Evolutionary conservation across 2,113 vertebrate species (phyloP), one percentile per base, ranked within the genome.

Genomic region (Silurus meridionalis): DNA sequence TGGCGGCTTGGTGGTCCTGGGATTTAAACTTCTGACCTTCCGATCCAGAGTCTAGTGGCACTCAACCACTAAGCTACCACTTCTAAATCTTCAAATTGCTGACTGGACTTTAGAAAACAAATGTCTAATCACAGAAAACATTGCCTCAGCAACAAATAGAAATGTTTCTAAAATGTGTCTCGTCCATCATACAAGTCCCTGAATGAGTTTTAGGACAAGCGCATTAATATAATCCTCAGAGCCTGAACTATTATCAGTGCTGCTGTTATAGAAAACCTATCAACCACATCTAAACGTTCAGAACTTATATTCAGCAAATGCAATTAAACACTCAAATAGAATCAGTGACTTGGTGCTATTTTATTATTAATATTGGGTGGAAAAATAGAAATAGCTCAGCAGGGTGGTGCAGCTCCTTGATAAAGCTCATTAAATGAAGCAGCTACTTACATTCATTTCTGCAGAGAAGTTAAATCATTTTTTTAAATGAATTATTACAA

Each of bases 371-470:
- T 61, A 46, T 61, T 61, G n/a, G 55, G 55, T 37, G 23, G 23
- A 78, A n/a, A 53, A 57, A 74, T 37, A 50, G 17, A 63, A 61
- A 23, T 6, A 81, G 37, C 57, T 80, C 25, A 61, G 8, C 28
- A 80, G 79, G 37, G 25, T 80, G 25, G 15, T 80, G 25, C 28
- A 48, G 28, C 48, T 66, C 48, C 23, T 52, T 25, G 61, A 53
- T 66, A 82, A 66, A 80, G 3, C 80, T 64, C 48, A 63, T 63
- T 60, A 80, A 80, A 37, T 80, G 19, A 50, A 64, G 46, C 37
- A 25, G 60, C 58, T 64, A 17, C 10, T 82, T 50, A 64, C 28
- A 13, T 58, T 37, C 8, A 0, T 81, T 48, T 63, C 60, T 61
- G 52, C 17, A n/a, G 78, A 23, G 11, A 66, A 5, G 61, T 64